Evolutionary conservation across 2,888 invertebrate genomes (phyloP), one percentile per base, ranked within the genome.

Genomic region (Folsomia candida): DNA sequence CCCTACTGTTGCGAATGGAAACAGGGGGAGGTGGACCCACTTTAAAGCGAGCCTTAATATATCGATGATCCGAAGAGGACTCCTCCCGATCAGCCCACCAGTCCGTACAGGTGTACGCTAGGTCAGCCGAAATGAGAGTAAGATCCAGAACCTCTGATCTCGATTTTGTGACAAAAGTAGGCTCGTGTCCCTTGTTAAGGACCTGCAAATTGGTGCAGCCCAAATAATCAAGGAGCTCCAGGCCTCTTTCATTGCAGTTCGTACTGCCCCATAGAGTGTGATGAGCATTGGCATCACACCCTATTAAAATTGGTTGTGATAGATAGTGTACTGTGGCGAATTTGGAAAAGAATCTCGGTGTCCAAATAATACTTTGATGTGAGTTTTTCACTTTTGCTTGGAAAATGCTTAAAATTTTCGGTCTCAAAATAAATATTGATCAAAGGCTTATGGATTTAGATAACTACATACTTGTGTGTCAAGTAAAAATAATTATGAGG

Each of bases 211-310:
- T 62, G 1, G 67, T 57, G 0, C 51, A 2, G 1, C 58, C n/a
- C 1, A 74, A 57, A 24, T 37, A 76, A 0, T 72, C 72, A 1
- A 62, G 28, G 1, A 76, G 61, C 1, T 61, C 57, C 14, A 61
- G 51, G 1, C 72, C 76, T 14, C 72, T 60, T 2, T 60, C 22
- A 51, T 74, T 76, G 2, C 1, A 9, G 20, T 72, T 61, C 0
- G 59, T 63, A 29, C 72, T 67, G 1, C 72, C 71, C 73, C 73
- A 76, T 11, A 68, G 0, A 2, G 25, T 14, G 67, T 74, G 73
- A 47, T 76, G 76, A 0, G 76, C 69, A 62, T 76, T 74, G 18
- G 70, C 73, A n/a, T n/a, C n/a, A 26, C 26, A 60, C n/a, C 60
- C 60, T 9, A 60, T 60, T 14, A 60, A 20, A n/a, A n/a, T n/a